A percentile compares a stretch with the other conserved stretches of the same genome.
Conservation (phyloP, 2,113 vertebrate species). For the Dipodomys spectabilis region DNA sequence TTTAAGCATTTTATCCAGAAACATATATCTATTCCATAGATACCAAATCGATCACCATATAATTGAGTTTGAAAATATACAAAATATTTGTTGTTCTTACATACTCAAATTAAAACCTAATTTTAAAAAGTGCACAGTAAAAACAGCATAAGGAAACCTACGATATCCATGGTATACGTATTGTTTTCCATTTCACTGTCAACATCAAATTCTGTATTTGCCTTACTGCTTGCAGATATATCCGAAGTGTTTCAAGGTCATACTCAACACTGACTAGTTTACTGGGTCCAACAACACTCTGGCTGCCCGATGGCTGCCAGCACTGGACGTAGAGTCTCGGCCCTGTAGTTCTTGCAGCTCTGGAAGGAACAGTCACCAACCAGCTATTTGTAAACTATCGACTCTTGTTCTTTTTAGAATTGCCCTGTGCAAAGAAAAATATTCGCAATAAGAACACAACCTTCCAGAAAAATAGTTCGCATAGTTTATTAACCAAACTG, state of each 20-base stretch:
- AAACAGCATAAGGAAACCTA: slow-evolving; percentile 87
- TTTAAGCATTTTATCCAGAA: slow-evolving; percentile 81
- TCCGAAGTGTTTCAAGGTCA: slow-evolving; percentile 81
- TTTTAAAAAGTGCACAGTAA: slow-evolving; percentile 89
- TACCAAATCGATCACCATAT: slow-evolving; percentile 82
- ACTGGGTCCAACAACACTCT: slow-evolving; percentile 66
- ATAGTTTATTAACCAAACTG: neutral
- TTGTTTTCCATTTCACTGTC: slow-evolving; percentile 78
- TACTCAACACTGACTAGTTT: slow-evolving; percentile 78
- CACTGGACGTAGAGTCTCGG: slow-evolving; percentile 53
- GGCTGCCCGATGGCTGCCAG: slow-evolving; percentile 73
- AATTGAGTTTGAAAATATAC: slow-evolving; percentile 85
- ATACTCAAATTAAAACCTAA: slow-evolving; percentile 85
- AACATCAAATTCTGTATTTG: slow-evolving; percentile 73
- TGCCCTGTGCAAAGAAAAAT: slow-evolving; percentile 89
- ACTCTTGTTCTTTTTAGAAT: slow-evolving; percentile 97
- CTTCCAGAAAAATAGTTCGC: neutral
- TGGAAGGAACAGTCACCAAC: slow-evolving; percentile 43
- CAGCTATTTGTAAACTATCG: slow-evolving; percentile 88
- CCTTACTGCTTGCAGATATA: slow-evolving; percentile 73
- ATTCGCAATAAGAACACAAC: slow-evolving; percentile 59
- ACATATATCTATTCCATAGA: slow-evolving; percentile 80
- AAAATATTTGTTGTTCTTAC: slow-evolving; percentile 85
- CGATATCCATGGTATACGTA: slow-evolving; percentile 80
- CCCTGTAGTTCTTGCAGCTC: slow-evolving; percentile 75